Conservation (phyloP, 2,113 vertebrate species). For the Capreolus pygargus region DNA sequence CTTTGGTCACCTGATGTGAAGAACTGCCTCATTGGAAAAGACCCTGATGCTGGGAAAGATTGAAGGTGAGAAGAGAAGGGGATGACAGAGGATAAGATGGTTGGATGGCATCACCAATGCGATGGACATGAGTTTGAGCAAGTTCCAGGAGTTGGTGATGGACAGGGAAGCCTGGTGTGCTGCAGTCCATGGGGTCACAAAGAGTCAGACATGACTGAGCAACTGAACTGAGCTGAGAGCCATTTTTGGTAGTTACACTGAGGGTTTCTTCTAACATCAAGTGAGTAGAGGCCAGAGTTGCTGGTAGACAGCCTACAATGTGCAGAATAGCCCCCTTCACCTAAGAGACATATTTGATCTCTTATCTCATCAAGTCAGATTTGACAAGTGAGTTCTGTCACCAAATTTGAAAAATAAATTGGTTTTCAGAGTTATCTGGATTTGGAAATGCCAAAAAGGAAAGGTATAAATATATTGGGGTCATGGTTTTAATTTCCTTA, state of each 20-base stretch:
- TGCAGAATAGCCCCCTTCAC: background rate
- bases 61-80: background rate
- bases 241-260: background rate
- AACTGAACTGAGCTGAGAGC: background rate
- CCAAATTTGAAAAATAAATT: background rate
- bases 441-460: background rate
- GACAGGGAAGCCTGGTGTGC: background rate
- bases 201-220: fast-evolving
- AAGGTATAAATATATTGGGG: background rate
- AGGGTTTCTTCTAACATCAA: background rate
- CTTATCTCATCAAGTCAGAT: background rate
- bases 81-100: background rate
- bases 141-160: background rate
- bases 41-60: background rate
- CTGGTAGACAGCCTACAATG: background rate
- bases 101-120: background rate
- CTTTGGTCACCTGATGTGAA: fast-evolving
- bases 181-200: background rate
- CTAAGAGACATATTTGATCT: background rate
- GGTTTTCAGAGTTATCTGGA: background rate
- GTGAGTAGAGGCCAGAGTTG: background rate
- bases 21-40: background rate
- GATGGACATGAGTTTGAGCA: background rate
- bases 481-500: background rate
- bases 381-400: background rate